These are phyloP conservation scores for Heloderma charlesbogerti DNA, from an alignment of 2,113 vertebrate genomes.

Conservation along the genomic window DNA sequence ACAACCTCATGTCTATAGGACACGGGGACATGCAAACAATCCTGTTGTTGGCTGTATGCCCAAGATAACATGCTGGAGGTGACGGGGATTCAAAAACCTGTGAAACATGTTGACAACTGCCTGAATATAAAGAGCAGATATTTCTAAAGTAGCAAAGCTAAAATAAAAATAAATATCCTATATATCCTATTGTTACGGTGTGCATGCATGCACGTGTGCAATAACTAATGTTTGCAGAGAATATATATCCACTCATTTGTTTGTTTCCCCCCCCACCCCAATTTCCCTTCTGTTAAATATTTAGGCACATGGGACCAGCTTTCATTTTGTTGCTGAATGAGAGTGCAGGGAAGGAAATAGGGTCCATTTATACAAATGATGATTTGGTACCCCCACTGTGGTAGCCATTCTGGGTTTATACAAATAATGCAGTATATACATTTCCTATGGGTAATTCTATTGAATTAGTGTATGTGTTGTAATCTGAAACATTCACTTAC, in stretches of 20 bases:
- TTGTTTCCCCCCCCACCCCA: too few relatives aligned
- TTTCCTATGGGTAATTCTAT: neutral
- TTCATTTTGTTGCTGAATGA: neutral
- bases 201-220: neutral
- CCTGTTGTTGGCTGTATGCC: conserved; percentile 8
- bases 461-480: neutral
- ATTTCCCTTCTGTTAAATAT: neutral
- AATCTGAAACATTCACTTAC: neutral
- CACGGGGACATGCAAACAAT: conserved; percentile 1
- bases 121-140: neutral
- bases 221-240: neutral
- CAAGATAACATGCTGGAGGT: neutral
- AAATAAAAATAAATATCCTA: too few relatives aligned
- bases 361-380: neutral
- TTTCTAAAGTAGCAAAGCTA: neutral
- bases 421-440: neutral
- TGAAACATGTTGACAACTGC: neutral
- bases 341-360: neutral
- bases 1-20: conserved; percentile 2
- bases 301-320: neutral
- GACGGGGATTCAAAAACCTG: neutral
- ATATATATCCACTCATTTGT: neutral
- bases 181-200: neutral
- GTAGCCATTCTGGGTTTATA: neutral
- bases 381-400: neutral